Percentiles rank a stretch among this genome's conserved stretches.
phyloP scores from a whole-genome alignment of 2,797 vertebrate species.

The Distichodus sexfasciatus region DNA sequence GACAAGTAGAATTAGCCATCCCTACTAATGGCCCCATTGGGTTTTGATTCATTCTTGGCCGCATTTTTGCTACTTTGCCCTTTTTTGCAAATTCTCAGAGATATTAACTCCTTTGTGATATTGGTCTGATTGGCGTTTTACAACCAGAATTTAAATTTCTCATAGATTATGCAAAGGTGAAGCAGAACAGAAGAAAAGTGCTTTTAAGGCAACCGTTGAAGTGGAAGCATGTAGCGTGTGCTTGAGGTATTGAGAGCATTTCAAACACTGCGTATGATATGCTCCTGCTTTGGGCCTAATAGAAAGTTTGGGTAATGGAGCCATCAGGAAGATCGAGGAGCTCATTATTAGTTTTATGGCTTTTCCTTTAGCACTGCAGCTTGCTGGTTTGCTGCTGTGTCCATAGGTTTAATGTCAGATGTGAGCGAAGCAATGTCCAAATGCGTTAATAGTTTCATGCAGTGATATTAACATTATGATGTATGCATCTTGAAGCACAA shows the following conservation, averaged over 20 bases:
- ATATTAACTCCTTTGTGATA: no score
- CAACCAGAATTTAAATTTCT: background rate
- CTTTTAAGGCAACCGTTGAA: background rate
- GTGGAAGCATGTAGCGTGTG: background rate
- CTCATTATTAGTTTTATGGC: constrained; percentile 37
- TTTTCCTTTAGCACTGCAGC: background rate
- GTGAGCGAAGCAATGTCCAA: constrained; percentile 12
- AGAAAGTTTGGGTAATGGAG: constrained; percentile 25
- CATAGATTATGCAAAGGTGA: background rate
- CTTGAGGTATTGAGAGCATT: background rate
- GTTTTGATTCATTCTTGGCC: no score
- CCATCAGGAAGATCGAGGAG: constrained; percentile 13
- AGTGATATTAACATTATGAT: background rate
- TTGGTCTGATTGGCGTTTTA: no score
- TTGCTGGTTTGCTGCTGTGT: constrained; percentile 10
- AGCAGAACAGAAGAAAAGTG: background rate
- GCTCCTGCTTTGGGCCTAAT: constrained; percentile 1
- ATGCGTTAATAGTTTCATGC: background rate
- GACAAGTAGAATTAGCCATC: no score
- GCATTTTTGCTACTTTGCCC: no score
- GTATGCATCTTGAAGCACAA: background rate
- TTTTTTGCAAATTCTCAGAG: no score
- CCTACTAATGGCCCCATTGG: no score
- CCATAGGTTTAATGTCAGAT: constrained; percentile 27
- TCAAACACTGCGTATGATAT: background rate